phyloP scores from a whole-genome alignment of 2,888 invertebrate species.

The Dasysyrphus tricinctus region DNA sequence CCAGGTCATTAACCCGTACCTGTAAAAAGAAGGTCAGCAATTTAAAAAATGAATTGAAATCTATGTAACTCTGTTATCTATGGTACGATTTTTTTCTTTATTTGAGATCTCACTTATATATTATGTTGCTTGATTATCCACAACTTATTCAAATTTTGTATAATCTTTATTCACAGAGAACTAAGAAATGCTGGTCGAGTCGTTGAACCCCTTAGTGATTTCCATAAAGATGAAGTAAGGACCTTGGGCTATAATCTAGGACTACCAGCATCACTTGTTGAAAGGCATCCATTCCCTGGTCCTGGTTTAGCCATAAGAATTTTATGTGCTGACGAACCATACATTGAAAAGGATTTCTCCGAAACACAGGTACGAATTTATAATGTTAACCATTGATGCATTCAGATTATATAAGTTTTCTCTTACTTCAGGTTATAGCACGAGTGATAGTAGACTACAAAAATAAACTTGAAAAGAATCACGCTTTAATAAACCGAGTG shows the following conservation, averaged over 20 bases:
- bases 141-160: background rate
- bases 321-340: constrained; percentile 97
- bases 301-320: constrained; percentile 98
- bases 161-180: constrained; percentile 83
- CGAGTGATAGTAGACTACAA: constrained; percentile 97
- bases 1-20: too few species aligned
- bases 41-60: too few species aligned
- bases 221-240: constrained; percentile 99
- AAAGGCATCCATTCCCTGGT: constrained; percentile 99
- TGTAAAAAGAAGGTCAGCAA: too few species aligned
- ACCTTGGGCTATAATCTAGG: constrained; percentile 95
- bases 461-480: constrained; percentile 95
- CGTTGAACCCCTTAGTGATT: constrained; percentile 98
- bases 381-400: background rate
- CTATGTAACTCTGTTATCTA: too few species aligned
- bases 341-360: constrained; percentile 96
- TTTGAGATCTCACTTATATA: too few species aligned
- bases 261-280: constrained; percentile 92
- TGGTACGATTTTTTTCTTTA: too few species aligned
- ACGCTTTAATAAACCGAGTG: constrained; percentile 94
- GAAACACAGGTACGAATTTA: constrained; percentile 90
- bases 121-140: too few species aligned
- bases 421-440: constrained; percentile 88
- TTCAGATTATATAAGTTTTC: background rate
- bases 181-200: constrained; percentile 91